phyloP scores from a whole-genome alignment of 2,113 vertebrate genomes.

The Propithecus coquereli region DNA sequence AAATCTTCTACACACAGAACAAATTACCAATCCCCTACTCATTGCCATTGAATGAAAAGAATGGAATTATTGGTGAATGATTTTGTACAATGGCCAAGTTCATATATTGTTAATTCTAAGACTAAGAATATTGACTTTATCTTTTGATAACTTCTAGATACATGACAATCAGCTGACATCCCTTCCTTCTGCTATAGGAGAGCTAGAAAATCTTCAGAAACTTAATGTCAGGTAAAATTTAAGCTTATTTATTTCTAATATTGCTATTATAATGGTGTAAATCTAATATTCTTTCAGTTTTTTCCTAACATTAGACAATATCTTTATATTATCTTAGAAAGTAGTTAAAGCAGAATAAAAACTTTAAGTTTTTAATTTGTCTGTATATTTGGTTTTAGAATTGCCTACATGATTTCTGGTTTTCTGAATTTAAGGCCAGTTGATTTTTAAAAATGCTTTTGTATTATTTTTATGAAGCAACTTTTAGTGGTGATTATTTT shows the following conservation, averaged over 20 bases:
- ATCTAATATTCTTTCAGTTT: background rate
- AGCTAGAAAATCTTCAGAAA: constrained; percentile 92
- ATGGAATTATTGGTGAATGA: background rate
- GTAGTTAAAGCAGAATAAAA: background rate
- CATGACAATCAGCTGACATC: constrained; percentile 93
- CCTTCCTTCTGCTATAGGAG: constrained; percentile 89
- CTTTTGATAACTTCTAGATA: constrained; percentile 83
- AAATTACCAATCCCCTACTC: background rate
- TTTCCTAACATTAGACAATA: background rate
- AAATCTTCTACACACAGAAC: background rate
- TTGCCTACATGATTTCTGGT: background rate
- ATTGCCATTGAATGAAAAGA: background rate
- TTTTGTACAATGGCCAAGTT: background rate
- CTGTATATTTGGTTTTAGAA: constrained; percentile 24
- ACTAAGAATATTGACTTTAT: constrained; percentile 41
- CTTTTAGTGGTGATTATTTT: constrained; percentile 6
- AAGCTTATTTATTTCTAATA: constrained; percentile 40
- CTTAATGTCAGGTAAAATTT: constrained; percentile 86
- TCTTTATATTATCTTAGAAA: background rate
- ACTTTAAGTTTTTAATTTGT: background rate
- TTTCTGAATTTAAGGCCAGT: background rate
- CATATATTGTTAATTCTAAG: background rate
- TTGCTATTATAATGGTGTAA: background rate
- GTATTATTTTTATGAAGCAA: constrained; percentile 14
- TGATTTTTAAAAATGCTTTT: background rate